Conservation (phyloP, 2,113 vertebrate genomes). For the Ophthalmolycus amberensis region DNA sequence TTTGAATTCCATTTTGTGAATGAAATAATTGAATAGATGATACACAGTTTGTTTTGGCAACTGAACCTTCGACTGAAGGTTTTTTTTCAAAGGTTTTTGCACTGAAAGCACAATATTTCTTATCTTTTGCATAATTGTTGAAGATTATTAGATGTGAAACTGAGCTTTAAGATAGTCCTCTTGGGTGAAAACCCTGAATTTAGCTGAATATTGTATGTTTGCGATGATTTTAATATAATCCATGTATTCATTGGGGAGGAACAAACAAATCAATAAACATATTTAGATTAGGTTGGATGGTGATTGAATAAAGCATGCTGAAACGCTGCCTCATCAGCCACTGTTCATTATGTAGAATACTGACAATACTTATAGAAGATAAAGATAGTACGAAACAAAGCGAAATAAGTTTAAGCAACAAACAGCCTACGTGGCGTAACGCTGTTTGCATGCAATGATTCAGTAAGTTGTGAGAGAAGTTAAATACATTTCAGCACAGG, state of each 20-base stretch:
- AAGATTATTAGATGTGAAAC: neutral
- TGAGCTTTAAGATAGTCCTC: neutral
- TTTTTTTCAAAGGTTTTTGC: neutral
- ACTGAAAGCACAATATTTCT: neutral
- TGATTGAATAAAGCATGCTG: neutral
- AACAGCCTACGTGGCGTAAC: neutral
- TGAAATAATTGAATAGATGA: neutral
- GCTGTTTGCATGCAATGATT: constrained; percentile 19
- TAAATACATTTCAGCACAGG: constrained; percentile 29
- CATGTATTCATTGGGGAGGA: neutral
- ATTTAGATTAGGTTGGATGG: neutral
- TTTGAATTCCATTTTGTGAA: neutral
- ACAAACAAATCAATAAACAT: neutral
- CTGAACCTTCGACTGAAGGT: neutral
- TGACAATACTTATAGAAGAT: neutral
- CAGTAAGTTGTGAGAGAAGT: constrained; percentile 19
- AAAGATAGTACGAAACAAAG: neutral
- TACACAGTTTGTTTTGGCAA: neutral
- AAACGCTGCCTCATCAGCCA: neutral
- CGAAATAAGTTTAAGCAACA: constrained; percentile 18
- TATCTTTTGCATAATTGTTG: neutral
- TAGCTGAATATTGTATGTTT: neutral
- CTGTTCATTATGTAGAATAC: neutral
- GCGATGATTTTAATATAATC: neutral
- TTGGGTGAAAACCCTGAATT: neutral